Conservation (phyloP, 1,140 invertebrate species). For the Atta cephalotes region DNA sequence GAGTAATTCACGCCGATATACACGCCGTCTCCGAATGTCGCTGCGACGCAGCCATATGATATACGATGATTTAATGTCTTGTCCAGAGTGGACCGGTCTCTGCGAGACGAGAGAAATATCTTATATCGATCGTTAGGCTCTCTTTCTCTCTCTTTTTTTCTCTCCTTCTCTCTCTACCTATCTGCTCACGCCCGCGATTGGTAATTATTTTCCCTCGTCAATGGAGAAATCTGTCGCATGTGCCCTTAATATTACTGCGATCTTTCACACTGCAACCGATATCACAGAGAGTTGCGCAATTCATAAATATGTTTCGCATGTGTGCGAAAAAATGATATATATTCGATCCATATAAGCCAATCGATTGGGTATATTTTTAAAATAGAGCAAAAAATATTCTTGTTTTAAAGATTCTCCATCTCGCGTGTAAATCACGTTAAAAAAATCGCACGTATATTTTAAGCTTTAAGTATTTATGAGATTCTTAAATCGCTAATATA, state of each 20-base stretch:
- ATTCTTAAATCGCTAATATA: conserved; percentile 5
- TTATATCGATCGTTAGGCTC: conserved; percentile 39
- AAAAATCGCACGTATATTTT: background rate
- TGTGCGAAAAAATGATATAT: conserved; percentile 16
- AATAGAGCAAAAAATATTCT: conserved; percentile 1
- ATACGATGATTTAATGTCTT: conserved; percentile 43
- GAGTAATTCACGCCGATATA: conserved; percentile 48
- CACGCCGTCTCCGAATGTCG: conserved; percentile 14
- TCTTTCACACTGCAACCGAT: background rate
- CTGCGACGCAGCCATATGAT: background rate
- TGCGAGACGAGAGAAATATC: conserved; percentile 33
- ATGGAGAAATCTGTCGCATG: conserved; percentile 34
- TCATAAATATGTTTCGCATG: background rate
- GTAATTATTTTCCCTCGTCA: conserved; percentile 47
- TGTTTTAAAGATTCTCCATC: background rate
- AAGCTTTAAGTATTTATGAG: conserved; percentile 17
- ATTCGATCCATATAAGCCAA: background rate
- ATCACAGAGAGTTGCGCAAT: conserved; percentile 31
- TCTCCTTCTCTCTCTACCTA: background rate
- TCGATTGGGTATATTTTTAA: background rate
- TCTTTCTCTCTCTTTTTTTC: background rate
- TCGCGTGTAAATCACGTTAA: conserved; percentile 10
- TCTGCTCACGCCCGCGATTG: background rate
- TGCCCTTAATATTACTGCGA: conserved; percentile 33
- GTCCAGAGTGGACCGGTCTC: conserved; percentile 46